Base-by-base conservation (phyloP, 2,113 vertebrate genomes). In the Psittacara wagleri region DNA sequence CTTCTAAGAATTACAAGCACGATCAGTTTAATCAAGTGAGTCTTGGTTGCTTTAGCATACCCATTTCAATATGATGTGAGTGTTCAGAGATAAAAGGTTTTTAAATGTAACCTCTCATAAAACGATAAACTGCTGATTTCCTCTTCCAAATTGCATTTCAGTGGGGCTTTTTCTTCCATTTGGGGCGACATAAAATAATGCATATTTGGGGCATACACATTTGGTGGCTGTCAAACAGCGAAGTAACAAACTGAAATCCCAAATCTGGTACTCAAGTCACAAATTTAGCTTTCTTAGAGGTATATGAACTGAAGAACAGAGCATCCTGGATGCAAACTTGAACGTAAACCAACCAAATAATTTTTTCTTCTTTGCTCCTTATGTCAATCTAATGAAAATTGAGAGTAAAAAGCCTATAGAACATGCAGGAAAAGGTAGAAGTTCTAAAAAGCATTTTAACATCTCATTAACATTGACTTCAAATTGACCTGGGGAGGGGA, bases 61-160 rank as follows among this genome's bases (percentile, higher is more conserved):
- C 79, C 76, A 92, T 90, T 86, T 83, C 33, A 83, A 86, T 88
- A 88, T 0, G 52, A 86, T 44, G 37, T 0, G 3, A 92, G 84
- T 25, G 59, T 24, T 88, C 46, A 43, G 78, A 90, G 49, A 95
- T 37, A 86, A 92, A 92, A 88, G 87, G 67, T 17, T 93, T 95
- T 85, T 73, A 88, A 91, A 80, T 17, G 54, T 29, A 95, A 91
- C 62, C 46, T 44, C 85, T 94, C 75, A 54, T 57, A 76, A 83
- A 89, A 90, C 27, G 37, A 66, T 62, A 43, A 17, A 57, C n/a
- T 74, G 41, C 33, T 69, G 70, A 73, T 73, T 94, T 25, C 67
- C 77, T 79, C 29, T 54, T 52, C 72, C 44, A 35, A 83, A 96
- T 23, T 76, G 46, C 22, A 13, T 83, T 75, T 90, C 31, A 86